Evolutionary conservation across 2,113 vertebrate genomes (phyloP), one percentile per base, ranked within the genome.

Genomic region (Tangachromis dhanisi): DNA sequence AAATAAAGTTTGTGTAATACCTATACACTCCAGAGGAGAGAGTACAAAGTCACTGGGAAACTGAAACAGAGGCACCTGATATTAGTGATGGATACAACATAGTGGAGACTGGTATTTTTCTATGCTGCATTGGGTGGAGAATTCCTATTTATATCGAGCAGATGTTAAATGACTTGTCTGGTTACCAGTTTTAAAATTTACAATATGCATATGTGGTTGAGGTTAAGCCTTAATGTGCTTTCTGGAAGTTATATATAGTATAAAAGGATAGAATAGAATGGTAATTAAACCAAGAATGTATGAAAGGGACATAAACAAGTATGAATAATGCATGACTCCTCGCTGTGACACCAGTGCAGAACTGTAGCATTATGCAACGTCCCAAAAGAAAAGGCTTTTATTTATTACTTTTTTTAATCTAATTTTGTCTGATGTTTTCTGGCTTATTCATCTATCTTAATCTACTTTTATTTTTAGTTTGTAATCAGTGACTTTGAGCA

Each of bases 1-100:
- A 94, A 92, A 89, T 53, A 82, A 29, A 80, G 66, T 68, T 93
- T 90, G 80, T 42, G 5, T 79, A 92, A 90, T 89, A 89, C 47
- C 71, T 85, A 54, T 86, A 85, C n/a, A 21, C 54, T 81, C 16
- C 59, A 49, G 45, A 86, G 63, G 61, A 85, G 73, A 51, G n/a
- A 53, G 61, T 45, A 38, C 63, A 88, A 92, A 71, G 47, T 81
- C 35, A 42, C 57, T 80, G 47, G 40, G 54, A 90, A 89, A 85
- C 14, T 63, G 11, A 86, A 33, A 83, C 61, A 83, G 53, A 83
- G 80, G 78, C 78, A 81, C 19, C 63, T 35, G 4, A 14, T 86
- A 5, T 90, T 17, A n/a, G 31, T 81, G 29, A 83, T 79, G 63
- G 35, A 78, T 55, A 21, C 13, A 13, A 54, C 57, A 57, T 59